Evolutionary conservation across 2,113 vertebrate genomes (phyloP).

Genomic region (Laticauda laticaudata): DNA sequence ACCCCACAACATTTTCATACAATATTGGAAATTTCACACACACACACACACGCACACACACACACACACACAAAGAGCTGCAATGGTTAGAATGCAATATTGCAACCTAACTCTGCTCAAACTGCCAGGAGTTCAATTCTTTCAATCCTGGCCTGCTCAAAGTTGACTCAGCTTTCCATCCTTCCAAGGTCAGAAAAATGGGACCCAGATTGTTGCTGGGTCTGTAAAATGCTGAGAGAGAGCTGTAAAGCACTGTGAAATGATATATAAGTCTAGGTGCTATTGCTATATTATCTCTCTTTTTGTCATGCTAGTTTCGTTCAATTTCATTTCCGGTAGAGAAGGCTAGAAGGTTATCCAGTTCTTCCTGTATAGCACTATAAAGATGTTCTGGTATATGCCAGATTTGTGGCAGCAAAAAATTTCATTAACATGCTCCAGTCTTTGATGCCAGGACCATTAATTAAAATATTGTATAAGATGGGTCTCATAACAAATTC

Average conservation of each 20-base stretch:
- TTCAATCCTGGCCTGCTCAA: not conserved
- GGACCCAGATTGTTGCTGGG: not conserved
- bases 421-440: conserved; percentile 23
- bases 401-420: conserved; percentile 27
- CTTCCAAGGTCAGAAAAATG: not conserved
- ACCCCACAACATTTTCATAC: not conserved
- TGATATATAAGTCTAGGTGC: not conserved
- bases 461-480: conserved; percentile 33
- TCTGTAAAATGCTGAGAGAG: not conserved
- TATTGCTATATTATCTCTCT: not conserved
- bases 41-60: not conserved
- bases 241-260: not conserved
- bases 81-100: not conserved
- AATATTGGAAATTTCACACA: not conserved
- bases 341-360: conserved; percentile 10
- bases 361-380: conserved; percentile 11
- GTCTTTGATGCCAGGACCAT: conserved; percentile 27
- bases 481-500: conserved; percentile 18
- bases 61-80: not conserved
- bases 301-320: not conserved
- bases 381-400: conserved; percentile 12
- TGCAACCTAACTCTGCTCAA: not conserved
- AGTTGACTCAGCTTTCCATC: not conserved
- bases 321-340: not conserved
- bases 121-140: not conserved